These are phyloP conservation scores for Parazoanthus atlanticus DNA, from an alignment of 92 coral and sea anemone genomes.

Conservation along the genomic window DNA sequence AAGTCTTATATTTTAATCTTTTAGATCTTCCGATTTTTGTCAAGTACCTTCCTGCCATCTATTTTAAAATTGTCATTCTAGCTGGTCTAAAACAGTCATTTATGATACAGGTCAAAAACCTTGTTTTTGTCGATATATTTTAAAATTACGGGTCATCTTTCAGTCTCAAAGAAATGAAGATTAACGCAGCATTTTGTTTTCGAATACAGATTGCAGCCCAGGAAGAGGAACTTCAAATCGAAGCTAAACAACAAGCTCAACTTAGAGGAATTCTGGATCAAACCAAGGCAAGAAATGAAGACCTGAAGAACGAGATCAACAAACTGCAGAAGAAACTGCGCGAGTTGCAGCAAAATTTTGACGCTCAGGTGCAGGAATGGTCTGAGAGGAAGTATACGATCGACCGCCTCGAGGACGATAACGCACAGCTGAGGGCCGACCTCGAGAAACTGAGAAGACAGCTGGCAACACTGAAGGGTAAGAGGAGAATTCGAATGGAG, in stretches of 20 bases:
- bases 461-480: constrained; percentile 61
- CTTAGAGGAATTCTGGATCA: constrained; percentile 89
- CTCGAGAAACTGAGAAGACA: constrained; percentile 87
- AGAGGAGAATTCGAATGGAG: background rate
- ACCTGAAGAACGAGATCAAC: constrained; percentile 86
- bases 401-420: constrained; percentile 86
- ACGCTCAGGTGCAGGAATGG: constrained; percentile 81
- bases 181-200: background rate
- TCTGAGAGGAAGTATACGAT: constrained; percentile 95
- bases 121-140: too few relatives aligned
- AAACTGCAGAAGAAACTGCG: constrained; percentile 93
- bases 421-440: constrained; percentile 65
- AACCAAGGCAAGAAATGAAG: constrained; percentile 82
- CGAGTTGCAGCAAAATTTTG: constrained; percentile 87
- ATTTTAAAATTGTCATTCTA: too few relatives aligned
- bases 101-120: too few relatives aligned
- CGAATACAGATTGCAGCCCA: constrained; percentile 45
- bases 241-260: constrained; percentile 97
- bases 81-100: too few relatives aligned
- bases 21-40: too few relatives aligned
- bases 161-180: background rate
- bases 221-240: constrained; percentile 93
- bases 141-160: too few relatives aligned
- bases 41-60: too few relatives aligned
- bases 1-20: too few relatives aligned